Base-by-base conservation (phyloP, 2,888 invertebrate species). In the Orgyia antiqua region DNA sequence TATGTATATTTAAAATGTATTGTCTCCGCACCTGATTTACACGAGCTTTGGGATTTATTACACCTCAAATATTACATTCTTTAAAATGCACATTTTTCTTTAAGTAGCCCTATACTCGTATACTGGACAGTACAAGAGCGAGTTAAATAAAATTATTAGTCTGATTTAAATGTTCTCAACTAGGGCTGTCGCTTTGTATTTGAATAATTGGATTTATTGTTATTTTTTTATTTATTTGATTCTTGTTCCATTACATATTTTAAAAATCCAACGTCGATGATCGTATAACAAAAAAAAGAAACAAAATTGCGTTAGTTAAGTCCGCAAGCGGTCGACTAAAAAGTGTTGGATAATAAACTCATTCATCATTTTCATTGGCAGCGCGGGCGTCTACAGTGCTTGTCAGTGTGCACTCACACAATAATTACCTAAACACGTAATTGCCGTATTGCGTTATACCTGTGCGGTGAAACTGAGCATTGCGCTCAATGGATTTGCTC, bases 21-120 rank as follows among this genome's bases (percentile, higher is more conserved):
- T 20, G 28, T 24, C 24, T 28, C 29, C 35, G 33, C 34, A 40
- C 32, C 15, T 12, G 23, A 40, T 27, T 28, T 27, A 29, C 34
- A 30, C 13, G 37, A 42, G 38, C 34, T 26, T 19, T 36, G 34
- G n/a, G n/a, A n/a, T n/a, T n/a, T n/a, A n/a, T 19, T 34, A 31
- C 41, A 29, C 69, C 68, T 64, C 62, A 63, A 64, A 68, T 63
- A 57, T 60, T 68, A 64, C 70, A 69, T 71, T 77, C 65, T 60
- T 49, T 50, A 40, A 40, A 5, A 30, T 37, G 28, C 33, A 29
- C 25, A 38, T 45, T 55, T 57, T n/a, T n/a, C n/a, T n/a, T n/a
- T n/a, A n/a, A n/a, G n/a, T n/a, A n/a, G n/a, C n/a, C n/a, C n/a
- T n/a, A n/a, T n/a, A n/a, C n/a, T n/a, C n/a, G n/a, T n/a, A n/a